Evolutionary conservation across 2,797 vertebrate genomes (phyloP).

Genomic region (Paramormyrops hopkinsi): DNA sequence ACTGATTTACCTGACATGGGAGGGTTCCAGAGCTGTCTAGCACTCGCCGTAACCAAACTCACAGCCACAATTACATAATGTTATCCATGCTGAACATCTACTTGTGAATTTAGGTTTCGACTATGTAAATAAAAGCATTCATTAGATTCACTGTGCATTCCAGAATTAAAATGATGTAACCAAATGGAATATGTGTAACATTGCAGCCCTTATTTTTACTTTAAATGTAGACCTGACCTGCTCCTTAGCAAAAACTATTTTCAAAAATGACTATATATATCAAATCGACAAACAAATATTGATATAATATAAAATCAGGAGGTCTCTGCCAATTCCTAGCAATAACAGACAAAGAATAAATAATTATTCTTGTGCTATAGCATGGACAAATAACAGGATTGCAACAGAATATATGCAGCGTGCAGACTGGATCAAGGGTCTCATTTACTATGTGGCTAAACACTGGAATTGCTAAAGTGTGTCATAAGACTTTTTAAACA

Average conservation of each 20-base stretch:
- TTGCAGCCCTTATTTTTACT: neutral
- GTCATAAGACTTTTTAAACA: neutral
- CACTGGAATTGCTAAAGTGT: neutral
- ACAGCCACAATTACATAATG: neutral
- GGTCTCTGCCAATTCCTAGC: neutral
- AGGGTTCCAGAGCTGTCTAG: neutral
- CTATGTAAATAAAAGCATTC: neutral
- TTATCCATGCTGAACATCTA: neutral
- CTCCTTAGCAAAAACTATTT: neutral
- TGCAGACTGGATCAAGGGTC: neutral
- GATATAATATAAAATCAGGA: neutral
- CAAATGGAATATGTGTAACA: neutral
- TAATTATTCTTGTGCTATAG: neutral
- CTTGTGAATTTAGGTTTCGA: neutral
- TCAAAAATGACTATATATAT: neutral
- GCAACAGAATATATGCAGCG: neutral
- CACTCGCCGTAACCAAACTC: neutral
- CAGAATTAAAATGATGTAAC: neutral
- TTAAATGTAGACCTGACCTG: neutral
- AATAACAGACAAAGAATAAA: neutral
- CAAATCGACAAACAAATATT: neutral
- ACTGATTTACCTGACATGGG: neutral
- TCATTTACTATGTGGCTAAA: neutral
- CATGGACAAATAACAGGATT: neutral
- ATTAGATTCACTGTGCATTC: neutral